Percentiles rank a stretch among this genome's conserved stretches.
phyloP scores from a whole-genome alignment of 2,888 invertebrate species.

The Micropterix aruncella region DNA sequence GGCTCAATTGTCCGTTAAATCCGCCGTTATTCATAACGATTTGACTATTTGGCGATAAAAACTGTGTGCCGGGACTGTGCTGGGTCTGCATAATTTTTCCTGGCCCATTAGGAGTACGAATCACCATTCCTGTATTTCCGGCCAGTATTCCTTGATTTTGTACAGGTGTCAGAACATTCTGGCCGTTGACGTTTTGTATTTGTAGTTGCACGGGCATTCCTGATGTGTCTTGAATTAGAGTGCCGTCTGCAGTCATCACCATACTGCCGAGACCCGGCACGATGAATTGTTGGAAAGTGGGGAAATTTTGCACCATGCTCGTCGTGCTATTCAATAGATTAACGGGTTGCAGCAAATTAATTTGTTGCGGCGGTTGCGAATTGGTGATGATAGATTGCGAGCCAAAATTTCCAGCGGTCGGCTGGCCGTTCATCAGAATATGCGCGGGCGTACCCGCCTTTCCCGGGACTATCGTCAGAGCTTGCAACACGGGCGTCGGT shows the following conservation, averaged over 20 bases:
- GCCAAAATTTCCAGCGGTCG: slow-evolving; percentile 42
- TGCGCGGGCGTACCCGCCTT: slow-evolving; percentile 60
- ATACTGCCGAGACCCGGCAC: slow-evolving; percentile 70
- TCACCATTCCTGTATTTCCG: slow-evolving; percentile 63
- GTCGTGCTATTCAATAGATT: slow-evolving; percentile 60
- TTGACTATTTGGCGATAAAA: slow-evolving; percentile 61
- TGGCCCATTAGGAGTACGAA: slow-evolving; percentile 58
- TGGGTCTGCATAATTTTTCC: slow-evolving; percentile 56
- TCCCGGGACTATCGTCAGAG: slow-evolving; percentile 62
- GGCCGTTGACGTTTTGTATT: slow-evolving; percentile 67
- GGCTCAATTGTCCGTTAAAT: slow-evolving; percentile 65
- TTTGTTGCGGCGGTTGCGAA: slow-evolving; percentile 43
- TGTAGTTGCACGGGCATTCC: slow-evolving; percentile 56
- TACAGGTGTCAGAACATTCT: slow-evolving; percentile 60
- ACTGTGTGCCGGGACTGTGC: slow-evolving; percentile 54
- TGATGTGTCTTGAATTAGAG: slow-evolving; percentile 58
- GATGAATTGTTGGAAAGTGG: slow-evolving; percentile 69
- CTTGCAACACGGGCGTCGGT: slow-evolving; percentile 57
- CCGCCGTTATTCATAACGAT: slow-evolving; percentile 61
- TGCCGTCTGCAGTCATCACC: slow-evolving; percentile 71
- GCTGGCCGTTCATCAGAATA: slow-evolving; percentile 64
- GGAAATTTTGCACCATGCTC: slow-evolving; percentile 60
- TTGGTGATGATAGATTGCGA: slow-evolving; percentile 55
- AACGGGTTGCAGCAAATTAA: slow-evolving; percentile 67
- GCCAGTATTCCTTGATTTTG: slow-evolving; percentile 51